A percentile compares a stretch with the other conserved stretches of the same genome.
Conservation (phyloP, 2,797 vertebrate genomes). For the Oophaga sylvatica region DNA sequence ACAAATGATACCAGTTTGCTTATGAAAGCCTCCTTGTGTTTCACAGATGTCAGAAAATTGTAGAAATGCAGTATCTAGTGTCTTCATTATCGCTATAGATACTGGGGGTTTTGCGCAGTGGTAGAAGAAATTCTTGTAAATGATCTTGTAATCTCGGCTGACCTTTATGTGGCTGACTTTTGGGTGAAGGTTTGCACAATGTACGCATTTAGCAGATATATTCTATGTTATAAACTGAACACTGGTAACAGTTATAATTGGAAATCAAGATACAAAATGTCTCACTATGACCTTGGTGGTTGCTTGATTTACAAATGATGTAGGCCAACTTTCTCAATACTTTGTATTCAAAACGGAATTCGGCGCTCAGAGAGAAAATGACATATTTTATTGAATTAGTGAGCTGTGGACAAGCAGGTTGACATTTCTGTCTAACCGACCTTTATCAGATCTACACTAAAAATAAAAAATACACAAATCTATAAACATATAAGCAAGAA, state of each 20-base stretch:
- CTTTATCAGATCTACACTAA: too few species aligned
- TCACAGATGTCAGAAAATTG: constrained; percentile 1
- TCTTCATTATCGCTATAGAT: constrained; percentile 13
- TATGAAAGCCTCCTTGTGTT: constrained; percentile 17
- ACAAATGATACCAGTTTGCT: constrained; percentile 4
- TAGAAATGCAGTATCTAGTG: neutral
- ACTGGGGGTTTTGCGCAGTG: neutral
- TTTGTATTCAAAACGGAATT: too few species aligned
- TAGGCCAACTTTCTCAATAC: neutral
- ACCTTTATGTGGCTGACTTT: neutral
- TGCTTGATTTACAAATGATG: neutral
- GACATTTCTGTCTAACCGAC: too few species aligned
- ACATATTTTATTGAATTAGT: too few species aligned
- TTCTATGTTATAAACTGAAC: neutral
- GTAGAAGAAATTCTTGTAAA: neutral
- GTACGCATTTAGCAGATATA: neutral
- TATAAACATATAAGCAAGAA: too few species aligned
- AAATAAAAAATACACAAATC: too few species aligned
- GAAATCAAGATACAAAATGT: neutral
- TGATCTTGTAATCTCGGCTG: neutral
- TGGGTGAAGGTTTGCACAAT: neutral
- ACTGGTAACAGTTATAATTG: neutral
- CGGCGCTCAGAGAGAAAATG: too few species aligned
- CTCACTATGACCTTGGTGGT: neutral
- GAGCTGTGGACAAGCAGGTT: too few species aligned